These are phyloP conservation scores for Notothenia coriiceps DNA, from an alignment of 2,113 vertebrate species.

Conservation along the genomic window DNA sequence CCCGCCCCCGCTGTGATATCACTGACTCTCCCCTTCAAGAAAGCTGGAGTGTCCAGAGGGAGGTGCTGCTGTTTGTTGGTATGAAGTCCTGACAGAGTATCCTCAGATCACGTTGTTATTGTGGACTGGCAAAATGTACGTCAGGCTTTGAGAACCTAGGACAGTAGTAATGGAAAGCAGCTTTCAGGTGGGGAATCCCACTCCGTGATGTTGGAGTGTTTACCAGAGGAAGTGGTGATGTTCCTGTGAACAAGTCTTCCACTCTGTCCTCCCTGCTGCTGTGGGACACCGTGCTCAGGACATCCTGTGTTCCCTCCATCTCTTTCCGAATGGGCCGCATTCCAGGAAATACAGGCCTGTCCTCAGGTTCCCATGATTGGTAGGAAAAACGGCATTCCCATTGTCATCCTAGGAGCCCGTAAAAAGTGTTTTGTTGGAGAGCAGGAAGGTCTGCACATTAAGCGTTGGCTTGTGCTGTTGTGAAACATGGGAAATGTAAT, in stretches of 20 bases:
- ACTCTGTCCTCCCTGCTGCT: not conserved
- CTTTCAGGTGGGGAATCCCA: constrained; percentile 68
- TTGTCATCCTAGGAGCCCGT: constrained; percentile 63
- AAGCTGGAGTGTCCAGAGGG: constrained; percentile 26
- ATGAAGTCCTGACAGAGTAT: constrained; percentile 22
- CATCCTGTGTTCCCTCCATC: constrained; percentile 72
- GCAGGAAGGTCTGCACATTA: constrained; percentile 63
- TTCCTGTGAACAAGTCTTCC: constrained; percentile 64
- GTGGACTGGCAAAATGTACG: not conserved
- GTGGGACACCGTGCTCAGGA: constrained; percentile 54
- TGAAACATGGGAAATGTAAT: constrained; percentile 64
- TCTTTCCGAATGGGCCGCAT: constrained; percentile 71
- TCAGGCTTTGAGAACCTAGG: not conserved
- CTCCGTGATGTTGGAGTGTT: constrained; percentile 8
- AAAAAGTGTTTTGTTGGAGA: constrained; percentile 72
- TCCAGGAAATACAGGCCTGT: constrained; percentile 79
- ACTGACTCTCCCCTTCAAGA: constrained; percentile 42
- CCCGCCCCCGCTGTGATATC: constrained; percentile 67
- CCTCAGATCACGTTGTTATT: not conserved
- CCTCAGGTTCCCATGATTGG: constrained; percentile 70
- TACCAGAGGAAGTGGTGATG: constrained; percentile 60
- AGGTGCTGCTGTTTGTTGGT: constrained; percentile 33
- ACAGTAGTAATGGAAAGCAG: constrained; percentile 57
- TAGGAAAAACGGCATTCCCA: constrained; percentile 72
- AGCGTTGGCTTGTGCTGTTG: constrained; percentile 44